phyloP scores from a whole-genome alignment of 2,113 vertebrate genomes.

The Chionis minor region DNA sequence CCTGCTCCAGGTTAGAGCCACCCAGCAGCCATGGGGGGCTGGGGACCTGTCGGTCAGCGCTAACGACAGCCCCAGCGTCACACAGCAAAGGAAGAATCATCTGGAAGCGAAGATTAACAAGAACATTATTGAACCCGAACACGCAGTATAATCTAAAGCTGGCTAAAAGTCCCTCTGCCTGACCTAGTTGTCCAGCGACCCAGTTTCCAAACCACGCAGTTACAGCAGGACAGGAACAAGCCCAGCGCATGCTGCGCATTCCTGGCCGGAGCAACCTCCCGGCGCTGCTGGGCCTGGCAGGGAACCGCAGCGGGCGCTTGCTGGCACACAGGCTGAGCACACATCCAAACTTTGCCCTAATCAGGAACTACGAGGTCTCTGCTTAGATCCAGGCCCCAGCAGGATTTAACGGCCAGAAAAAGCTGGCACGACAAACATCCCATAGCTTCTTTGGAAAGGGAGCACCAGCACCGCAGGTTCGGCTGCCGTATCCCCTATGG shows the following conservation, averaged over 20 bases:
- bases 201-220: not conserved
- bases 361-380: not conserved
- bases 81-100: not conserved
- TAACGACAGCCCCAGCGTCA: not conserved
- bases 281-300: not conserved
- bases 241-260: fast-evolving
- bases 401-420: not conserved
- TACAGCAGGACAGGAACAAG: not conserved
- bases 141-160: not conserved
- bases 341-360: not conserved
- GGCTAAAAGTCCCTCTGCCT: not conserved
- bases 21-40: fast-evolving
- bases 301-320: not conserved
- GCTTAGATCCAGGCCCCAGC: not conserved
- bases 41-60: not conserved
- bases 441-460: fast-evolving
- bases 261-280: not conserved
- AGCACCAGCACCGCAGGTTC: fast-evolving
- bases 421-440: not conserved
- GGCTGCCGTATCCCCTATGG: not conserved
- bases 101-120: not conserved
- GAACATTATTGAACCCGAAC: not conserved
- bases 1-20: not conserved
- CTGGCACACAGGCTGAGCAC: not conserved
- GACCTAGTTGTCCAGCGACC: not conserved